Evolutionary conservation across 2,888 invertebrate genomes (phyloP), one percentile per base, ranked within the genome.

Genomic region (Euplagia quadripunctaria): DNA sequence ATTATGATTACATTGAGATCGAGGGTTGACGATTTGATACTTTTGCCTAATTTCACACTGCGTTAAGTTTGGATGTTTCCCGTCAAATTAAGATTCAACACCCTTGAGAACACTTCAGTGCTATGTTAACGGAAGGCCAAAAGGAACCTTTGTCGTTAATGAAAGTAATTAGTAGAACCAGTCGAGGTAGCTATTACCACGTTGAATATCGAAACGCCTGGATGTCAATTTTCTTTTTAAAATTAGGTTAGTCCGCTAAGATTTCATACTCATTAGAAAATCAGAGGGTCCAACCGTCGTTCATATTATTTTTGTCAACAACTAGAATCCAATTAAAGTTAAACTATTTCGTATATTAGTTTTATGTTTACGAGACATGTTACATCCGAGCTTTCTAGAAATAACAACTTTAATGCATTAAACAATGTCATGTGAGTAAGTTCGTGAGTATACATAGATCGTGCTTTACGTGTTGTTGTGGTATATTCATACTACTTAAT

Each of bases 1-100:
- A 82, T 88, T 88, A 83, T 85, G 83, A 87, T 88, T 88, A 85
- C 83, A 80, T 85, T 80, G 80, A 82, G 70, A 74, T 78, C 64
- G 78, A 82, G 75, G 76, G 70, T 84, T 84, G 84, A 83, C 82
- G 84, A 76, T 73, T 84, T 81, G 77, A 85, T 80, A 82, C 79
- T 82, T 74, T 83, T 72, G 80, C 83, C 83, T 81, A 79, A 85
- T 85, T 85, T 83, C 80, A 74, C 81, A 82, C 76, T 85, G 77
- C 74, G 71, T 70, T 65, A 72, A 72, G 11, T 67, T 70, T 43
- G 65, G 64, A 70, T 17, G 16, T 64, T 71, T 73, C 20, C 17
- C 70, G n/a, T 67, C 52, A 64, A 66, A 68, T 64, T 43, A 64
- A 52, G 4, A 52, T 41, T 52, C 51, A 11, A 52, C 67, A 67